A percentile compares a stretch with the other conserved stretches of the same genome.
Conservation (phyloP, 2,888 invertebrate species). For the Platycheirus rosarum region DNA sequence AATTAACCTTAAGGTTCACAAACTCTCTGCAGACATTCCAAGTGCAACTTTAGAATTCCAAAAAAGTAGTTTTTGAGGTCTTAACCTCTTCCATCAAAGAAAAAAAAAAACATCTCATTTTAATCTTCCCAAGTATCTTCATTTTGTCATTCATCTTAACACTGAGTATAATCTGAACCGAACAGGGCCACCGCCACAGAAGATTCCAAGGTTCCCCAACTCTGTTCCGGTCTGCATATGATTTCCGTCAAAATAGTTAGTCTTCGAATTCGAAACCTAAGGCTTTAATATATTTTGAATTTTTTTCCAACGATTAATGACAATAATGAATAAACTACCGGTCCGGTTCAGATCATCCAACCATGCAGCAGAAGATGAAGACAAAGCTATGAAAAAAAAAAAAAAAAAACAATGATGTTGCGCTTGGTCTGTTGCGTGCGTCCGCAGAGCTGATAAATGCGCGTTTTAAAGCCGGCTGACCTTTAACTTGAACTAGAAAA, state of each 20-base stretch:
- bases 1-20: no score
- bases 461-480: constrained; percentile 58
- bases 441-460: not conserved
- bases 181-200: constrained; percentile 14
- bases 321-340: constrained; percentile 16
- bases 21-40: no score
- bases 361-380: constrained; percentile 22
- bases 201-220: constrained; percentile 41
- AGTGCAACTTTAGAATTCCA: no score
- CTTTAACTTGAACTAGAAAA: constrained; percentile 72
- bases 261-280: constrained; percentile 33
- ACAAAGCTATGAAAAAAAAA: constrained; percentile 9
- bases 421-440: constrained; percentile 27
- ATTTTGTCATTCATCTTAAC: not conserved
- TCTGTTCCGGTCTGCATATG: constrained; percentile 56
- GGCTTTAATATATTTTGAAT: constrained; percentile 34
- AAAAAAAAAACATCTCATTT: not conserved
- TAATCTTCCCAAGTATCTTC: not conserved
- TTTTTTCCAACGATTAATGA: constrained; percentile 16
- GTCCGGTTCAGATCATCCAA: constrained; percentile 50
- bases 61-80: no score
- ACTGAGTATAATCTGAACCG: not conserved
- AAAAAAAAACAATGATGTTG: constrained; percentile 14
- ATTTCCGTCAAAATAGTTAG: constrained; percentile 55
- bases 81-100: no score